These are phyloP conservation scores for Chloroceryle inda DNA, from an alignment of 2,797 vertebrate species.

Conservation along the genomic window DNA sequence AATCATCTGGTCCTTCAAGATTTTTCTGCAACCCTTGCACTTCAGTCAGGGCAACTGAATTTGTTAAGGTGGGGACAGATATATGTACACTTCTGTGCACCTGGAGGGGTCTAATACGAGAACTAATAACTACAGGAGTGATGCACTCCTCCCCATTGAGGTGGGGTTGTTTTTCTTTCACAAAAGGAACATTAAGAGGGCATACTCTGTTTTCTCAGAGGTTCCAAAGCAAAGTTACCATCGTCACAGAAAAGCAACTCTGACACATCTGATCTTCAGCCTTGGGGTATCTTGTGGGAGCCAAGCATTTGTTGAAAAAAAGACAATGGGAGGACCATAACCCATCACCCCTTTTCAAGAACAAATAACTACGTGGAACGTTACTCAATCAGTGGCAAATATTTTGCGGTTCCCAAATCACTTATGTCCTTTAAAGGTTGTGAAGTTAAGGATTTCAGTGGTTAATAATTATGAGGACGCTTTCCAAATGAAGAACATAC, in stretches of 20 bases:
- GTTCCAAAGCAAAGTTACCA: neutral
- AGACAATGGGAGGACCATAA: neutral
- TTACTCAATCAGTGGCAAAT: neutral
- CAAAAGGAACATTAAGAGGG: neutral
- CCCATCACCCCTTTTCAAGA: neutral
- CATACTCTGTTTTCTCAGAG: neutral
- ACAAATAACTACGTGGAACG: neutral
- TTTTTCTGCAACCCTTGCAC: neutral
- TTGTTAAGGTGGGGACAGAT: neutral
- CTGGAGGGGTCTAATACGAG: neutral
- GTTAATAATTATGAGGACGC: neutral
- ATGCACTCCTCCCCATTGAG: neutral
- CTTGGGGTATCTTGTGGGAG: neutral
- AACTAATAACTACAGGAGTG: neutral
- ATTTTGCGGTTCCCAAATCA: neutral
- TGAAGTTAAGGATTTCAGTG: neutral
- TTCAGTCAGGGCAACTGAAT: neutral
- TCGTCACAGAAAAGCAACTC: neutral
- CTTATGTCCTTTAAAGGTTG: neutral
- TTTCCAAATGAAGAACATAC: neutral
- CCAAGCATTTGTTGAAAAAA: neutral
- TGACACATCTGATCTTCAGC: neutral
- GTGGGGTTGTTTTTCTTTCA: neutral
- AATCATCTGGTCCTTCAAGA: neutral
- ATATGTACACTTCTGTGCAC: accelerated